Evolutionary conservation across 2,113 vertebrate species (phyloP).

Genomic region (Pimephales promelas): DNA sequence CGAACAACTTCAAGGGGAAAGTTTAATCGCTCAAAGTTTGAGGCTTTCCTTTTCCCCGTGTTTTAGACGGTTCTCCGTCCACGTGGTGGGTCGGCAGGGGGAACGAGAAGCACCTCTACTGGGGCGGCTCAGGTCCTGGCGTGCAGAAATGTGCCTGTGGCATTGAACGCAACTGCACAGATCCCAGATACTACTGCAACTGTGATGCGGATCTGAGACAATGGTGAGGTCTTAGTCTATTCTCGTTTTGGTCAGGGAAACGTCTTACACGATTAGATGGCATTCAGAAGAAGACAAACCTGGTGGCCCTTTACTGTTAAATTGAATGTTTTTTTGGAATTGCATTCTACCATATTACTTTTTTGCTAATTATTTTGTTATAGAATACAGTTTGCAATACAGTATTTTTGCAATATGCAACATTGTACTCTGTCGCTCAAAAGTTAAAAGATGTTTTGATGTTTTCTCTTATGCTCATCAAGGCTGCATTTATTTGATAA

Average conservation of each 20-base stretch:
- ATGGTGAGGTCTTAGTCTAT: conserved; percentile 81
- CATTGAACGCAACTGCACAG: conserved; percentile 92
- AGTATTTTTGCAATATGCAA: not conserved
- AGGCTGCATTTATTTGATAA: too few species aligned
- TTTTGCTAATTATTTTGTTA: not conserved
- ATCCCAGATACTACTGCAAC: conserved; percentile 89
- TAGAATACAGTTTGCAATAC: too few species aligned
- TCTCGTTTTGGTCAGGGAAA: not conserved
- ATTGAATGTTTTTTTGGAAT: not conserved
- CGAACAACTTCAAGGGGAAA: not conserved
- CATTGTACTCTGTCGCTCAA: not conserved
- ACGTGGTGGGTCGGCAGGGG: conserved; percentile 94
- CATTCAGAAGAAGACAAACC: not conserved
- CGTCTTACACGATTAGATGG: not conserved
- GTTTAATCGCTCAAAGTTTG: not conserved
- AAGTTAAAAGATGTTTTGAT: not conserved
- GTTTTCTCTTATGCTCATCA: too few species aligned
- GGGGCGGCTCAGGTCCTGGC: conserved; percentile 95
- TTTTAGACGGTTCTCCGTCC: conserved; percentile 84
- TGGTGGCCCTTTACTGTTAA: not conserved
- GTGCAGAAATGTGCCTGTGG: conserved; percentile 98
- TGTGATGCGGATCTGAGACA: conserved; percentile 91
- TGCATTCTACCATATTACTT: not conserved
- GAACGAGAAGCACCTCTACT: conserved; percentile 94
- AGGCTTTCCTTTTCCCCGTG: not conserved